Evolutionary conservation across 1,140 invertebrate species (phyloP).

Genomic region (Maniola jurtina): DNA sequence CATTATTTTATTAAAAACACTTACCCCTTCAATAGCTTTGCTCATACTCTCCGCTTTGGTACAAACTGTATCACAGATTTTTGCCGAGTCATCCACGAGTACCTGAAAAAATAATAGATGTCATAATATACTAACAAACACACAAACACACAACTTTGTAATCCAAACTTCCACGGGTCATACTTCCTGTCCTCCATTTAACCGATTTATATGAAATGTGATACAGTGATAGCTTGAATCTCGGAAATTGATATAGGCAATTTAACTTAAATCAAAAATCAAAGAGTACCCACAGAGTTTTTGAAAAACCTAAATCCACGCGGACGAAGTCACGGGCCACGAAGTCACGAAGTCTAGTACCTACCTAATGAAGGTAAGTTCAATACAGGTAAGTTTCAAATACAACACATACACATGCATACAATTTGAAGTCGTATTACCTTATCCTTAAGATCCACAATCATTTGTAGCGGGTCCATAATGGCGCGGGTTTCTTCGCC

Average conservation of each 20-base stretch:
- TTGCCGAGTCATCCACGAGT: conserved; percentile 52
- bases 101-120: conserved; percentile 41
- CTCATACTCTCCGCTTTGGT: conserved; percentile 44
- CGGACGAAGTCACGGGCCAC: too few relatives aligned
- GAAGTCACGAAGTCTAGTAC: too few relatives aligned
- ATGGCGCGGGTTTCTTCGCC: conserved; percentile 72
- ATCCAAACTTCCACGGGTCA: too few relatives aligned
- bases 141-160: too few relatives aligned
- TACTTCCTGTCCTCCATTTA: too few relatives aligned
- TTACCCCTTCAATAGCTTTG: conserved; percentile 51
- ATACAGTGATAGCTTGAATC: too few relatives aligned
- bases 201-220: too few relatives aligned
- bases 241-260: too few relatives aligned
- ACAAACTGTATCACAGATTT: conserved; percentile 45
- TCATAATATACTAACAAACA: too few relatives aligned
- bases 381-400: background rate
- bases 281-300: too few relatives aligned
- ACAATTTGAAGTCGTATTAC: conserved; percentile 29
- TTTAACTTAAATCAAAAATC: too few relatives aligned
- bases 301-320: too few relatives aligned
- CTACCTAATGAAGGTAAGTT: background rate
- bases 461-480: conserved; percentile 81
- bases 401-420: background rate
- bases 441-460: conserved; percentile 83
- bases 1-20: conserved; percentile 12